Conservation (phyloP, 2,113 vertebrate genomes). For the Hippocampus zosterae region DNA sequence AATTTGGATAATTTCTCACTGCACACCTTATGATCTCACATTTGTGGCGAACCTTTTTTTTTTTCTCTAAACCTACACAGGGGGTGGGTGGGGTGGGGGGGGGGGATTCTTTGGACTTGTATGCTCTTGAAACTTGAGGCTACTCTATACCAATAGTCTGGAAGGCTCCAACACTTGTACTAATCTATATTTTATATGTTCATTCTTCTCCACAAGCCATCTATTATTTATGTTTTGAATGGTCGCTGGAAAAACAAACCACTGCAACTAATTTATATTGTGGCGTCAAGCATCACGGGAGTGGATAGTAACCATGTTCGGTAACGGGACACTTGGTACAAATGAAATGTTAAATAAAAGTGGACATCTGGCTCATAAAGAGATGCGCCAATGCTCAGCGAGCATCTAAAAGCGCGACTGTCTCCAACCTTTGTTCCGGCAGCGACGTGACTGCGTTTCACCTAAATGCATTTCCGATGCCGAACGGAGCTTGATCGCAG, state of each 20-base stretch:
- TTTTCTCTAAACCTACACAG: too few relatives aligned
- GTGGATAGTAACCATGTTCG: neutral
- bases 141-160: neutral
- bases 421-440: neutral
- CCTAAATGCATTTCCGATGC: too few relatives aligned
- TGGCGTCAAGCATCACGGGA: constrained; percentile 4
- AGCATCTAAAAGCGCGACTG: neutral
- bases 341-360: constrained; percentile 2
- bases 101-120: neutral
- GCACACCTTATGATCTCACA: too few relatives aligned
- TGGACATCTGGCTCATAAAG: constrained; percentile 10
- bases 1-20: too few relatives aligned
- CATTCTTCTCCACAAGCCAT: constrained; percentile 3
- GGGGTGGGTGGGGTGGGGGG: too few relatives aligned
- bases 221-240: constrained; percentile 14
- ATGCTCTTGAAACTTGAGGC: neutral
- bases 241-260: neutral
- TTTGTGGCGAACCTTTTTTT: too few relatives aligned
- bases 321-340: neutral
- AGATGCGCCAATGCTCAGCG: neutral
- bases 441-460: neutral
- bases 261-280: neutral
- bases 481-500: too few relatives aligned
- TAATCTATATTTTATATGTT: constrained; percentile 22
- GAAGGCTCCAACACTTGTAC: constrained; percentile 2